Conservation (phyloP, 2,888 invertebrate genomes). For the Aelia acuminata region DNA sequence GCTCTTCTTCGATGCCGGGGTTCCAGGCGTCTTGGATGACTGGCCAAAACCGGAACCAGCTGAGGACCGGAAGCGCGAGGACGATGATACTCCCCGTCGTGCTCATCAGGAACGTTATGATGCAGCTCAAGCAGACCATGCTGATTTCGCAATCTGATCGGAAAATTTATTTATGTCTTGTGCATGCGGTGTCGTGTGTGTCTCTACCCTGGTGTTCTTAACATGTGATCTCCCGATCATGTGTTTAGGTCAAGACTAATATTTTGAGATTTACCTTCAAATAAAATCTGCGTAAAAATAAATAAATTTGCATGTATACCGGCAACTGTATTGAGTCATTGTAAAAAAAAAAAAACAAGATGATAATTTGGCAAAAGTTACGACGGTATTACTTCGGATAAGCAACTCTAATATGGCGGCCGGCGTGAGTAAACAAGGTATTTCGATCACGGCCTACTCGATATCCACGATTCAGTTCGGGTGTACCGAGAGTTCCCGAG, state of each 20-base stretch:
- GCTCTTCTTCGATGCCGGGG: background rate
- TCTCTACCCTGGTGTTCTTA: background rate
- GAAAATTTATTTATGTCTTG: background rate
- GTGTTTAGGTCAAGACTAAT: background rate
- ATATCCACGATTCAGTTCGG: too few relatives aligned
- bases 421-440: too few relatives aligned
- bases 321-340: too few relatives aligned
- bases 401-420: too few relatives aligned
- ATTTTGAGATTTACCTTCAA: background rate
- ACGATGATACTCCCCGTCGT: slow-evolving; percentile 2
- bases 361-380: too few relatives aligned
- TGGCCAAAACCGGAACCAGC: slow-evolving; percentile 50
- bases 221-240: background rate
- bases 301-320: too few relatives aligned
- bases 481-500: too few relatives aligned
- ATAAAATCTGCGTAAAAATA: background rate
- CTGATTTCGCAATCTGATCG: background rate
- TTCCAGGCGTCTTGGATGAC: slow-evolving; percentile 19
- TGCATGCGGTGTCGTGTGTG: background rate
- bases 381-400: too few relatives aligned
- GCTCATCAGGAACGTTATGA: slow-evolving; percentile 36
- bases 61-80: slow-evolving; percentile 42
- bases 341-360: too few relatives aligned
- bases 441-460: too few relatives aligned
- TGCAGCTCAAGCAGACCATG: slow-evolving; percentile 42